Evolutionary conservation across 2,113 vertebrate species (phyloP).

Genomic region (Halichoeres trimaculatus): DNA sequence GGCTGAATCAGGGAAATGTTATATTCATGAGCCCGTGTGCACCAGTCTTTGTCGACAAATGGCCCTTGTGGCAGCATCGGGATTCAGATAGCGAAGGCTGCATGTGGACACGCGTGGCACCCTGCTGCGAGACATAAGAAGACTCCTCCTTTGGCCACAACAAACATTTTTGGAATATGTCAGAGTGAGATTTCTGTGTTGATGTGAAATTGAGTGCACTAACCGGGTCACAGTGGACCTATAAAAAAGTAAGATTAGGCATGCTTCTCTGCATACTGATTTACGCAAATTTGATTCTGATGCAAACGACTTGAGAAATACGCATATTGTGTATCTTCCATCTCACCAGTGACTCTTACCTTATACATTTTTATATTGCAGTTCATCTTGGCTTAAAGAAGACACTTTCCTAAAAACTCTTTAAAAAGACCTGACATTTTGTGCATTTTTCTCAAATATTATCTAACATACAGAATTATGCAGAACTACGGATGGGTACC

Average conservation of each 20-base stretch:
- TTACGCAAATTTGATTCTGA: slow-evolving; percentile 51
- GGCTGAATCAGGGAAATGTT: slow-evolving; percentile 68
- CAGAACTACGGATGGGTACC: no score
- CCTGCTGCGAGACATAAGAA: slow-evolving; percentile 65
- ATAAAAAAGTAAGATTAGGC: slow-evolving; percentile 52
- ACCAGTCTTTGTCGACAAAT: slow-evolving; percentile 56
- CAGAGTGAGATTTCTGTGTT: slow-evolving; percentile 63
- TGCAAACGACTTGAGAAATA: slow-evolving; percentile 30
- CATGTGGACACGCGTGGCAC: slow-evolving; percentile 47
- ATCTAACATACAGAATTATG: no score
- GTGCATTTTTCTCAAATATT: slow-evolving; percentile 30
- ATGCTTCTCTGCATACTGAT: slow-evolving; percentile 48
- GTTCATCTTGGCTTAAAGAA: slow-evolving; percentile 14
- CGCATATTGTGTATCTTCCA: slow-evolving; percentile 63
- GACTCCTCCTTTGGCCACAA: slow-evolving; percentile 48
- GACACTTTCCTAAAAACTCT: slow-evolving; percentile 4
- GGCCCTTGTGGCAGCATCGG: slow-evolving; percentile 56
- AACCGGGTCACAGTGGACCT: slow-evolving; percentile 54
- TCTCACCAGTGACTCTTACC: slow-evolving; percentile 35
- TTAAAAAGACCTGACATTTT: slow-evolving; percentile 3
- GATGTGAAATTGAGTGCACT: slow-evolving; percentile 69
- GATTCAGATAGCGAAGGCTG: slow-evolving; percentile 57
- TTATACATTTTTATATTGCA: slow-evolving; percentile 14
- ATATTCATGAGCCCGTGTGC: slow-evolving; percentile 71
- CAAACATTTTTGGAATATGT: slow-evolving; percentile 66